Percentiles rank a stretch among this genome's conserved stretches.
These are phyloP conservation scores for Megastigmus dorsalis DNA, from an alignment of 2,888 invertebrate genomes.

Conservation along the genomic window DNA sequence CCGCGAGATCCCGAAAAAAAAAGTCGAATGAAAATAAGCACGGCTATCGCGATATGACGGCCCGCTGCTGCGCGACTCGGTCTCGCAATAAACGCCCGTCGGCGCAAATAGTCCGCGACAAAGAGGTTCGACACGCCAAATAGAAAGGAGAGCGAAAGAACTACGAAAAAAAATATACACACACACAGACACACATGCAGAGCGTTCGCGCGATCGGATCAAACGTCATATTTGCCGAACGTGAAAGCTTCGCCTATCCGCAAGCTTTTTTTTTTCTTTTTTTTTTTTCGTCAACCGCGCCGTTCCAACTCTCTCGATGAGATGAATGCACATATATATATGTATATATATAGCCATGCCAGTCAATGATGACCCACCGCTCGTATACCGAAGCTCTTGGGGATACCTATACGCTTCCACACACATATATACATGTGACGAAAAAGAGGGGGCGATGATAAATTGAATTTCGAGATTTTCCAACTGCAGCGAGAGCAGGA, in stretches of 20 bases:
- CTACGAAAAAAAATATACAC: neutral
- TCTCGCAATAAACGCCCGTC: constrained; percentile 36
- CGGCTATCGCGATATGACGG: too few species aligned
- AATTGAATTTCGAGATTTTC: constrained; percentile 51
- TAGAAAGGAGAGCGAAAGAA: neutral
- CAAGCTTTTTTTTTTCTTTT: constrained; percentile 7
- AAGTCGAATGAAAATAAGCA: too few species aligned
- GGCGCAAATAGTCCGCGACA: constrained; percentile 39
- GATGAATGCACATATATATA: too few species aligned
- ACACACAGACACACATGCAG: neutral
- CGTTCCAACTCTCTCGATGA: neutral
- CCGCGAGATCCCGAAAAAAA: too few species aligned
- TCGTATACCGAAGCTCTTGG: neutral
- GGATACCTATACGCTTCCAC: neutral
- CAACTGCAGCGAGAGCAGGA: neutral
- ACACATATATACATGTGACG: too few species aligned
- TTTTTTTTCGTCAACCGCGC: neutral
- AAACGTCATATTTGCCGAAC: constrained; percentile 38
- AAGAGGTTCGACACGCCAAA: neutral
- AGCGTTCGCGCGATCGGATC: neutral
- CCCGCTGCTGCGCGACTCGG: neutral
- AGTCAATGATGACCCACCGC: constrained; percentile 26
- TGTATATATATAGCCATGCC: too few species aligned
- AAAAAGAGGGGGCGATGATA: constrained; percentile 1
- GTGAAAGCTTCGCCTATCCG: neutral